Conservation (phyloP, 2,888 invertebrate species). For the Acronicta psi region DNA sequence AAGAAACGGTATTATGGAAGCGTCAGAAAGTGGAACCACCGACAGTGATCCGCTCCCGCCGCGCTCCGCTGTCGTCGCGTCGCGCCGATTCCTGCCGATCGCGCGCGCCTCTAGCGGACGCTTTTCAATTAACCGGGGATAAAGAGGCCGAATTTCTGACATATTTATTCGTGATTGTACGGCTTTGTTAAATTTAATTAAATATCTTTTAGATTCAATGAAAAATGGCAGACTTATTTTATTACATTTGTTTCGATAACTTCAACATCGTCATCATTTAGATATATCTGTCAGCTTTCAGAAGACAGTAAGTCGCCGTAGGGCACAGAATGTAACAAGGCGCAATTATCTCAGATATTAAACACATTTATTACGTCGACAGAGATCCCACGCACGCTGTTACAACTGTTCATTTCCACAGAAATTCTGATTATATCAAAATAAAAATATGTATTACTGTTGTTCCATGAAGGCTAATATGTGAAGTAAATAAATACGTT, state of each 20-base stretch:
- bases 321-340: constrained; percentile 8
- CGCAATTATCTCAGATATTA: constrained; percentile 2
- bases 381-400: constrained; percentile 1
- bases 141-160: constrained; percentile 33
- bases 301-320: neutral
- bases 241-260: constrained; percentile 15
- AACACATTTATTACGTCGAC: neutral
- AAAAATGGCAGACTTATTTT: constrained; percentile 5
- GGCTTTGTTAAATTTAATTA: constrained; percentile 26
- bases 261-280: neutral
- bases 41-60: too few relatives aligned
- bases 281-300: constrained; percentile 4
- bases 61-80: too few relatives aligned
- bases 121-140: constrained; percentile 43
- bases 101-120: constrained; percentile 22
- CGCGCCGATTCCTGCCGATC: neutral
- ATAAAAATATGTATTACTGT: too few relatives aligned
- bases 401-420: neutral
- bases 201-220: constrained; percentile 32
- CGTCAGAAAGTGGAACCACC: constrained; percentile 7
- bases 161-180: constrained; percentile 30
- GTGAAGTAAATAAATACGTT: too few relatives aligned
- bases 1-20: too few relatives aligned
- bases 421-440: too few relatives aligned
- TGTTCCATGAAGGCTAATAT: too few relatives aligned